Percentiles rank a stretch among this genome's conserved stretches.
These are phyloP conservation scores for Columba guinea DNA, from an alignment of 2,797 vertebrate species.

Conservation along the genomic window DNA sequence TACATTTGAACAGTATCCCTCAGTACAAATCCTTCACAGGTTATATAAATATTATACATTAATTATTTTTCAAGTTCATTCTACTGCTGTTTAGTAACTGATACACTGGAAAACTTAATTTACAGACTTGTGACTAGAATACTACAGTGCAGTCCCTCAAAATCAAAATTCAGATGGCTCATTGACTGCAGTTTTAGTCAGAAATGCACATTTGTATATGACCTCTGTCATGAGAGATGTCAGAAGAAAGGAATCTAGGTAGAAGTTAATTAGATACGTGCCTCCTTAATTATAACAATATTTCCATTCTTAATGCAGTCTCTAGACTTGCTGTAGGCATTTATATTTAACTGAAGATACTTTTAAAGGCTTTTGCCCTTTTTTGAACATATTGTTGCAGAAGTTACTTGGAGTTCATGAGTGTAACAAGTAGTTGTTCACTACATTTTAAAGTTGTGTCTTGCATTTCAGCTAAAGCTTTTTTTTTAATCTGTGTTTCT, in stretches of 20 bases:
- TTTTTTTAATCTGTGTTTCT: background rate
- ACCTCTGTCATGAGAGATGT: background rate
- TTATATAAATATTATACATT: background rate
- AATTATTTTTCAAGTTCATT: background rate
- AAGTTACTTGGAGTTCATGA: background rate
- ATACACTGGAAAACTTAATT: background rate
- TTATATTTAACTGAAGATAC: background rate
- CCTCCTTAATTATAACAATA: background rate
- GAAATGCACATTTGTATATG: background rate
- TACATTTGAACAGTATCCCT: background rate
- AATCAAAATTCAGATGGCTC: background rate
- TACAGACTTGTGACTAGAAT: background rate
- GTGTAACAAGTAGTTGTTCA: background rate
- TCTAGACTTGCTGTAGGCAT: background rate
- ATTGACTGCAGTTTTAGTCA: background rate
- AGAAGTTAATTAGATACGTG: background rate
- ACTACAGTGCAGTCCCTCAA: background rate
- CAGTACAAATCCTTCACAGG: background rate
- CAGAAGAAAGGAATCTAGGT: background rate
- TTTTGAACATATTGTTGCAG: background rate
- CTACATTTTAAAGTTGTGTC: background rate
- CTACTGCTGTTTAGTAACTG: background rate
- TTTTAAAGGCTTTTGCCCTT: background rate
- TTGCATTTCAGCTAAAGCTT: background rate
- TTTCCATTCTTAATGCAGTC: background rate